These are phyloP conservation scores for Noctua comes DNA, from an alignment of 2,888 invertebrate species.

Conservation along the genomic window DNA sequence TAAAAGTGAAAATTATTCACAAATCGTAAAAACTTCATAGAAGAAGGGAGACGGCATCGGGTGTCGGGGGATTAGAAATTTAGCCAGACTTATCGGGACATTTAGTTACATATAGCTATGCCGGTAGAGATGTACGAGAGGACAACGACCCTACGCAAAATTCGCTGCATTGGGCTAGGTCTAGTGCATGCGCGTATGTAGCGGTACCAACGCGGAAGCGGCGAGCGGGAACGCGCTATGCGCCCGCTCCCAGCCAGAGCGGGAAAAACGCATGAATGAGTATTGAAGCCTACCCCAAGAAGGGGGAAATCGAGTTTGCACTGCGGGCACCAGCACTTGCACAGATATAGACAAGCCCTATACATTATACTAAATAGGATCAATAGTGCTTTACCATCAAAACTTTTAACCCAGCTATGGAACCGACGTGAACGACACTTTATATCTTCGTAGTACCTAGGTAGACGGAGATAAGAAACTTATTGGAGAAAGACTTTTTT, in stretches of 20 bases:
- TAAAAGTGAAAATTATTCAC: constrained; percentile 77
- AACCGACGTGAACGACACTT: constrained; percentile 17
- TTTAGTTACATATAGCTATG: constrained; percentile 68
- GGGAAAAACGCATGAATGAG: constrained; percentile 89
- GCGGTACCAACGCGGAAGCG: constrained; percentile 86
- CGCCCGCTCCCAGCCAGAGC: constrained; percentile 79
- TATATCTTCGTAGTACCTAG: background rate
- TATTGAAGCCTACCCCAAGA: constrained; percentile 89
- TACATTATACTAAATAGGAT: constrained; percentile 81
- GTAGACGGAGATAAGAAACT: background rate
- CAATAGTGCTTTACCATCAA: constrained; percentile 78
- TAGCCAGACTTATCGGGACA: constrained; percentile 75
- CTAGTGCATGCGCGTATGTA: constrained; percentile 89
- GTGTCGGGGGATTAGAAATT: constrained; percentile 72
- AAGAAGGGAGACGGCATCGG: constrained; percentile 40
- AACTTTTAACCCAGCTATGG: constrained; percentile 50
- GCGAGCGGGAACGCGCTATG: constrained; percentile 84
- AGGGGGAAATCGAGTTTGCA: constrained; percentile 89
- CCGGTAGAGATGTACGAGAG: constrained; percentile 80
- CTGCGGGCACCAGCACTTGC: constrained; percentile 85
- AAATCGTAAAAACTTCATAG: constrained; percentile 66
- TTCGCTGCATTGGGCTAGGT: constrained; percentile 91
- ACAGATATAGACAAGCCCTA: constrained; percentile 83
- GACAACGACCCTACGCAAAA: constrained; percentile 91
- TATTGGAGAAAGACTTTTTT: background rate